Percentiles rank a stretch among this genome's conserved stretches.
These are phyloP conservation scores for Chaetogeoica ovagalla DNA, from an alignment of 2,888 invertebrate genomes.

Conservation along the genomic window DNA sequence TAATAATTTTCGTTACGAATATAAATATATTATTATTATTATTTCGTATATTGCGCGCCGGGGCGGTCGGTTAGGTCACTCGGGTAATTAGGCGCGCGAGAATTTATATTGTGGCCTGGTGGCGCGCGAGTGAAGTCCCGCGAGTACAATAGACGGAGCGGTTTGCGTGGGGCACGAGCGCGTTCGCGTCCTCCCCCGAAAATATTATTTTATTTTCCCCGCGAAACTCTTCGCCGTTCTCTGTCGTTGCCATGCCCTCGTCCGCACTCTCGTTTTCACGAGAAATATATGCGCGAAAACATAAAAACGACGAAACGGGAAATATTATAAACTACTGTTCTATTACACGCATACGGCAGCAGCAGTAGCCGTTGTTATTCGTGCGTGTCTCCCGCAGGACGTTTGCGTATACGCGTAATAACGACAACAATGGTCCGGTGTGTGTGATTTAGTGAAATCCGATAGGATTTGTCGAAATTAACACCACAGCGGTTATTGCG, in stretches of 20 bases:
- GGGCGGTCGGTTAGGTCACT: neutral
- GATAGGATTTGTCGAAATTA: neutral
- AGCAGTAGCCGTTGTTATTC: neutral
- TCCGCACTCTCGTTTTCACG: neutral
- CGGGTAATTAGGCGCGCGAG: conserved; percentile 43
- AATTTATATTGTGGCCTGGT: conserved; percentile 19
- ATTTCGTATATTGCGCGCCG: no score
- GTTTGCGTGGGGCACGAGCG: conserved; percentile 41
- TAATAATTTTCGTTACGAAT: conserved; percentile 12
- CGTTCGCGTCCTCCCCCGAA: neutral
- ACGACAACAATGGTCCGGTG: conserved; percentile 34
- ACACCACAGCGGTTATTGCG: neutral
- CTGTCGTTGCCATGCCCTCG: neutral
- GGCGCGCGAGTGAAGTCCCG: conserved; percentile 20
- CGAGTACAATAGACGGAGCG: conserved; percentile 50
- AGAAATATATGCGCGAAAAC: neutral
- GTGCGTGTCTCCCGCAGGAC: conserved; percentile 38
- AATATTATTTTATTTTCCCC: conserved; percentile 36
- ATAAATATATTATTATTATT: neutral
- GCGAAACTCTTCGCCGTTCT: conserved; percentile 9
- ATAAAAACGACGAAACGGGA: no score
- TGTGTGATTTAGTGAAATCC: neutral
- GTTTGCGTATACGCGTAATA: neutral
- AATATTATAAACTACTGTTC: conserved; percentile 29
- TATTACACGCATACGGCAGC: neutral